Conservation (phyloP, 2,797 vertebrate species). For the Hephaestus fuliginosus region DNA sequence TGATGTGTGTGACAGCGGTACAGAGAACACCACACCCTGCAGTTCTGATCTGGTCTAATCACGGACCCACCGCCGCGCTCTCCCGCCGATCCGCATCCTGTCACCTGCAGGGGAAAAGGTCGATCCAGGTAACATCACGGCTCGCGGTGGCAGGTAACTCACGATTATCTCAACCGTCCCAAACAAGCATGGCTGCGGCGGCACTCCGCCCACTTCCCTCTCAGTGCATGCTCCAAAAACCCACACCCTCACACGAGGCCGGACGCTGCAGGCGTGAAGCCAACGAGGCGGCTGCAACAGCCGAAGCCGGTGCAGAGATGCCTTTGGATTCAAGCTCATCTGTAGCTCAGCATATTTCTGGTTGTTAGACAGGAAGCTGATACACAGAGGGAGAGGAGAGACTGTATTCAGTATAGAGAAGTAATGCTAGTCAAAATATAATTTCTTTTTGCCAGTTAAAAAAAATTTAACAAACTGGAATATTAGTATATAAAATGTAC, state of each 20-base stretch:
- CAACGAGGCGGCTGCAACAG: constrained; percentile 5
- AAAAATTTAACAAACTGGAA: too few relatives aligned
- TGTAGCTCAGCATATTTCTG: not conserved
- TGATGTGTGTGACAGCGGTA: constrained; percentile 73
- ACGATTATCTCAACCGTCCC: constrained; percentile 45
- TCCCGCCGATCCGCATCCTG: constrained; percentile 69
- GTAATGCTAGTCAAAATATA: too few relatives aligned
- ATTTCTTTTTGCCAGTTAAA: too few relatives aligned
- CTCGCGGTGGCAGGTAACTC: constrained; percentile 55
- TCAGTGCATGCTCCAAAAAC: not conserved
- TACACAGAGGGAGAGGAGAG: not conserved
- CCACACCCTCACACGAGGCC: constrained; percentile 20
- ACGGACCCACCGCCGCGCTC: constrained; percentile 45
- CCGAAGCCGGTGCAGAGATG: not conserved
- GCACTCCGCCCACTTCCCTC: constrained; percentile 23
- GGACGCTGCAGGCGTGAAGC: not conserved
- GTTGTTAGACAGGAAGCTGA: not conserved
- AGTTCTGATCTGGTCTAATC: constrained; percentile 70
- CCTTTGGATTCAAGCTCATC: not conserved
- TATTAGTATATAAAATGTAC: too few relatives aligned
- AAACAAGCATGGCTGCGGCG: constrained; percentile 54
- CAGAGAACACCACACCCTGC: constrained; percentile 75
- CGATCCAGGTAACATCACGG: constrained; percentile 74
- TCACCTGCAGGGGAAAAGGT: constrained; percentile 75
- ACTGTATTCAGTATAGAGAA: not conserved